These are phyloP conservation scores for Ceyx melanurus DNA, from an alignment of 2,113 vertebrate genomes.

Conservation along the genomic window DNA sequence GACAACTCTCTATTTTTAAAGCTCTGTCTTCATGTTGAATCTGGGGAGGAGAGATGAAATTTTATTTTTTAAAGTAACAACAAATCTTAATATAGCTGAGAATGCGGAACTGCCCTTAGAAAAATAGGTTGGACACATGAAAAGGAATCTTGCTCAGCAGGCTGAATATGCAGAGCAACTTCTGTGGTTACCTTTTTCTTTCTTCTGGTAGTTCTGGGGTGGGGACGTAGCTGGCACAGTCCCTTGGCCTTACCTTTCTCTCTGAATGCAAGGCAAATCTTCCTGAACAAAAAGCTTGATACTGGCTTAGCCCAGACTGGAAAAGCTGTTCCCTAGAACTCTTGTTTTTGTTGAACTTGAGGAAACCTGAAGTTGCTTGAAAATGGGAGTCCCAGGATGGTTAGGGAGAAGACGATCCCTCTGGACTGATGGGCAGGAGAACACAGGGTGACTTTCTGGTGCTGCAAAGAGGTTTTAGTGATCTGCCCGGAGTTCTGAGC, in stretches of 20 bases:
- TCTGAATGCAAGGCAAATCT: neutral
- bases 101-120: constrained; percentile 74
- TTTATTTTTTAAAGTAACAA: constrained; percentile 23
- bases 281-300: neutral
- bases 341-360: neutral
- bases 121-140: constrained; percentile 56
- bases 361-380: neutral
- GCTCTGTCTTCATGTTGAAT: constrained; percentile 12
- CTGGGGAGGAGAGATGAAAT: constrained; percentile 25
- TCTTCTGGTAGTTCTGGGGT: constrained; percentile 60
- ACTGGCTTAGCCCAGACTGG: neutral
- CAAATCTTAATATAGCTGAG: constrained; percentile 65
- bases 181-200: constrained; percentile 48
- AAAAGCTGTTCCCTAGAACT: neutral
- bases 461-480: neutral
- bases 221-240: constrained; percentile 38
- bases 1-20: constrained; percentile 47
- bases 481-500: neutral
- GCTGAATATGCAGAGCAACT: constrained; percentile 55
- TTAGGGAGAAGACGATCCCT: neutral
- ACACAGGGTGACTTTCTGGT: neutral
- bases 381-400: neutral
- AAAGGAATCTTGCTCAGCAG: constrained; percentile 74
- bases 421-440: neutral
- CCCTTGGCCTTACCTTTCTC: neutral